A percentile compares a stretch with the other conserved stretches of the same genome.
Evolutionary conservation across 2,797 vertebrate species (phyloP).

Genomic region (Parauchenoglanis punctatus): DNA sequence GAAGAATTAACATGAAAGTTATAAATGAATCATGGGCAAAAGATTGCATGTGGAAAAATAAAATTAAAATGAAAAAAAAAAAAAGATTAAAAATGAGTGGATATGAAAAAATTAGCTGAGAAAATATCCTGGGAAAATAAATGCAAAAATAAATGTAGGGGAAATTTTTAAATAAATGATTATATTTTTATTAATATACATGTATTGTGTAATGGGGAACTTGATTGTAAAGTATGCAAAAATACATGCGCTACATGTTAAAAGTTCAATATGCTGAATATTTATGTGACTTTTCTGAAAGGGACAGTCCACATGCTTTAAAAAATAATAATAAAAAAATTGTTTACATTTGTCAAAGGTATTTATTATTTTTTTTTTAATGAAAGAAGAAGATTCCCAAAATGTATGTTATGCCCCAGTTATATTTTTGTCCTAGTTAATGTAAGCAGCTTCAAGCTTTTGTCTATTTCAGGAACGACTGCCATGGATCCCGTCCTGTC

Average conservation of each 20-base stretch:
- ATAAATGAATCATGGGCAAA: neutral
- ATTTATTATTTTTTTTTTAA: neutral
- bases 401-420: neutral
- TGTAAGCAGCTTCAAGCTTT: neutral
- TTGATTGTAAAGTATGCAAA: neutral
- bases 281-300: neutral
- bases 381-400: neutral
- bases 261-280: neutral
- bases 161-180: neutral
- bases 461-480: constrained; percentile 20
- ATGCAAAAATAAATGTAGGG: neutral
- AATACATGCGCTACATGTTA: neutral
- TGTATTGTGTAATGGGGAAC: neutral
- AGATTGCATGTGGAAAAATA: neutral
- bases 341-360: too few species aligned
- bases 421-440: neutral
- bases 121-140: neutral
- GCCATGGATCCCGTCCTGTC: constrained; percentile 26
- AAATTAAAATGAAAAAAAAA: neutral
- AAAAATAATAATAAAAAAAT: neutral
- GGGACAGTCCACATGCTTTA: neutral
- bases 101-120: too few species aligned
- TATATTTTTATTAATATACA: neutral
- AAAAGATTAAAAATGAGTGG: too few species aligned
- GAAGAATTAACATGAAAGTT: neutral